Percentiles rank a stretch among this genome's conserved stretches.
These are phyloP conservation scores for Furnarius figulus DNA, from an alignment of 2,113 vertebrate species.

Conservation along the genomic window DNA sequence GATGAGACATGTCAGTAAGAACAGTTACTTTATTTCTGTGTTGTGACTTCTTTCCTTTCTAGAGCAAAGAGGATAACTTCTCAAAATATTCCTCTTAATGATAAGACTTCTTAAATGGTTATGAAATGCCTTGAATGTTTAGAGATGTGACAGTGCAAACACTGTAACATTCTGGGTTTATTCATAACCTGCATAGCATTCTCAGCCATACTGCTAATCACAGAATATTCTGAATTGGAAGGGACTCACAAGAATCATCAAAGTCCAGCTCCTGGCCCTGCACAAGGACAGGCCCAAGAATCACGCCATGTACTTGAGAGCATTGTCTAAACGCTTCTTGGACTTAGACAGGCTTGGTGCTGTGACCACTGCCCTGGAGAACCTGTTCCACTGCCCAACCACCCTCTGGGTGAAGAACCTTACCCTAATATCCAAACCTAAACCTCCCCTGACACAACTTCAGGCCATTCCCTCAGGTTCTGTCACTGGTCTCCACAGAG, in stretches of 20 bases:
- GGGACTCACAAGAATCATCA: accelerated
- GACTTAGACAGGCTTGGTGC: background rate
- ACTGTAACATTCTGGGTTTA: background rate
- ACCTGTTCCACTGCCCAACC: background rate
- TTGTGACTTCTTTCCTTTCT: background rate
- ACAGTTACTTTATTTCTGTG: background rate
- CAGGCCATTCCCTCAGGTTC: background rate
- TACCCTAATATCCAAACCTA: background rate
- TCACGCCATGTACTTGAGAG: background rate
- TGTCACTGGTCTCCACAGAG: background rate
- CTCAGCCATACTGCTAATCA: background rate
- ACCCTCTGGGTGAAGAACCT: background rate
- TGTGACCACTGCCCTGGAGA: background rate
- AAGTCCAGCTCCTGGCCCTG: background rate
- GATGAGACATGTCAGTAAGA: background rate
- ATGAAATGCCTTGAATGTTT: background rate
- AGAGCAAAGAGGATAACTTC: background rate
- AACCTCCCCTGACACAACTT: background rate
- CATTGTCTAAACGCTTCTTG: background rate
- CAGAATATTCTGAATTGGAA: background rate
- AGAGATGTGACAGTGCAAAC: background rate
- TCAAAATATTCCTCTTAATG: background rate
- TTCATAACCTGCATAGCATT: background rate
- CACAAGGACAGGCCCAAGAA: background rate
- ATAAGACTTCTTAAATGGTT: background rate